Base-by-base conservation (phyloP, 2,797 vertebrate species). In the Falco novaeseelandiae region DNA sequence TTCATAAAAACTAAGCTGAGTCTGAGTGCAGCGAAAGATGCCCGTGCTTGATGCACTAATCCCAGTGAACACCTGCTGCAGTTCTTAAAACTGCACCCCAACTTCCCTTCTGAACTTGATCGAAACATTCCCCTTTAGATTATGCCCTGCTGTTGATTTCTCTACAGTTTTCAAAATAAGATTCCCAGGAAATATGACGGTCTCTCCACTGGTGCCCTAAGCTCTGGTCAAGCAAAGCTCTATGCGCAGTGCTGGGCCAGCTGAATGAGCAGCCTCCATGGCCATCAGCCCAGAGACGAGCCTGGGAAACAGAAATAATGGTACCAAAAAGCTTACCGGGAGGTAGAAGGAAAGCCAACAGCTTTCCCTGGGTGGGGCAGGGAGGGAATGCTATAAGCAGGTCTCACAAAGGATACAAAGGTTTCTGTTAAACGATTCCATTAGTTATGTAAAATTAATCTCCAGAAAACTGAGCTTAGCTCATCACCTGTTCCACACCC, bases 401-500 rank as follows among this genome's bases (percentile, higher is more conserved):
- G 40, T 65, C 94, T 58, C 74, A 93, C 70, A 91, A 57, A 62
- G 62, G 49, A 80, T 7, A 83, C 65, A 90, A 90, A 94, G 65
- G 55, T 81, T 95, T 90, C 70, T 72, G 46, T 51, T 69, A 65
- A 90, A 92, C 0, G 0, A 48, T 84, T 9, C 81, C 46, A 80
- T 85, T 44, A 70, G 71, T 76, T 92, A 90, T 12, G 49, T 23
- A 85, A 84, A 96, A 77, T 52, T 90, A 67, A 87, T 77, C 81
- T 87, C 78, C 67, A 92, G 57, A 85, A 96, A 91, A 95, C 30
- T 8, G 23, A 85, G 63, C 30, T 83, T 30, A 92, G 81, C 81
- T 95, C 67, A 83, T 92, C 93, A 96, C 93, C 96, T 93, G 83
- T 58, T 69, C 89, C 90, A 87, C 87, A 78, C 78, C 89, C 92